Evolutionary conservation across 1,140 invertebrate species (phyloP).

Genomic region (Pachypeltis micranthus): DNA sequence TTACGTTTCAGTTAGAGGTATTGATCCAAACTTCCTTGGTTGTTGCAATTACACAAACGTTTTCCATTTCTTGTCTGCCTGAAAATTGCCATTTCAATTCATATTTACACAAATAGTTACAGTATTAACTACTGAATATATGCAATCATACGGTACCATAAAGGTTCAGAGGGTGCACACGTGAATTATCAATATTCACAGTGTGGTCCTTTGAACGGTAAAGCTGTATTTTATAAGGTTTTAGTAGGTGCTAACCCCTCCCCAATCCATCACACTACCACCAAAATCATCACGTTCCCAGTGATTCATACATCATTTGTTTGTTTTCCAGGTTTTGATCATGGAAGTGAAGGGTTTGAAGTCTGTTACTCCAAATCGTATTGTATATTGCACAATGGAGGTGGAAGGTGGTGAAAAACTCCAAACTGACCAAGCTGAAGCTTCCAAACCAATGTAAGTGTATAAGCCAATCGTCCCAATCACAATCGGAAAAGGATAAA

Average conservation of each 20-base stretch:
- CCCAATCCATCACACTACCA: too few relatives aligned
- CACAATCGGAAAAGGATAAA: not conserved
- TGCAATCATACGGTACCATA: too few relatives aligned
- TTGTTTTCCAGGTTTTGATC: conserved; percentile 70
- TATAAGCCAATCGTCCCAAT: not conserved
- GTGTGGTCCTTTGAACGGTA: too few relatives aligned
- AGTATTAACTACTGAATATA: too few relatives aligned
- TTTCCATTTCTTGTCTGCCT: not conserved
- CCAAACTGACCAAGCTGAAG: conserved; percentile 98
- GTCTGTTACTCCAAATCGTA: conserved; percentile 88
- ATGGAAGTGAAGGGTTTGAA: conserved; percentile 99
- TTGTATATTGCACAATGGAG: conserved; percentile 99
- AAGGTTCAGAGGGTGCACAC: too few relatives aligned
- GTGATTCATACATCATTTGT: not conserved
- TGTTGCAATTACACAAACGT: not conserved
- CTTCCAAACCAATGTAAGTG: conserved; percentile 89
- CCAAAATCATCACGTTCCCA: not conserved
- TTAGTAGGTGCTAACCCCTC: too few relatives aligned
- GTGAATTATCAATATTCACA: too few relatives aligned
- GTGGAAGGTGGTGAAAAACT: conserved; percentile 96
- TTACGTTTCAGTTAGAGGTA: conserved; percentile 94
- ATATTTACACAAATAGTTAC: too few relatives aligned
- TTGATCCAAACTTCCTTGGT: not conserved
- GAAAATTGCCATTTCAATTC: too few relatives aligned
- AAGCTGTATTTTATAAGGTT: too few relatives aligned